phyloP scores from a whole-genome alignment of 1,140 invertebrate species.

The Cydia fagiglandana region DNA sequence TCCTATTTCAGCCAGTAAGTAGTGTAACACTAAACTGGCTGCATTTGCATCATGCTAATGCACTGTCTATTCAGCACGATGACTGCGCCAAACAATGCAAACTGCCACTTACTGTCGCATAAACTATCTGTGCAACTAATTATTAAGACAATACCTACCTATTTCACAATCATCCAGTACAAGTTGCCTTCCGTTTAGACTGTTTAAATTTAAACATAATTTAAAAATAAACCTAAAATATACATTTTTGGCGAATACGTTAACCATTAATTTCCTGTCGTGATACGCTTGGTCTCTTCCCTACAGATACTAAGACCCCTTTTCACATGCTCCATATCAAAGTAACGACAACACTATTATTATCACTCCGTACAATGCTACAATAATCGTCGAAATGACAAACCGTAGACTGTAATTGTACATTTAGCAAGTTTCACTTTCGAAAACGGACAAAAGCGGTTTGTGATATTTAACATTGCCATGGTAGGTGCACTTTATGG shows the following conservation, averaged over 20 bases:
- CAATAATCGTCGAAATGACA: constrained; percentile 31
- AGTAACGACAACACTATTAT: constrained; percentile 27
- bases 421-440: constrained; percentile 58
- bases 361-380: constrained; percentile 24
- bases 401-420: constrained; percentile 46
- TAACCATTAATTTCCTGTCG: background rate
- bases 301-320: constrained; percentile 17
- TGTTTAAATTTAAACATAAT: constrained; percentile 29
- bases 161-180: background rate
- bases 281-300: constrained; percentile 24
- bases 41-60: constrained; percentile 12
- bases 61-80: constrained; percentile 5
- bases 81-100: constrained; percentile 35
- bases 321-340: constrained; percentile 22
- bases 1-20: background rate
- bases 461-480: constrained; percentile 12
- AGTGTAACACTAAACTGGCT: constrained; percentile 28
- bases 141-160: constrained; percentile 33
- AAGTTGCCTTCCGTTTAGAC: constrained; percentile 3
- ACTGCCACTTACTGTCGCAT: constrained; percentile 36
- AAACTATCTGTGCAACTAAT: constrained; percentile 31
- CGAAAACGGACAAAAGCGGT: constrained; percentile 44
- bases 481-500: background rate
- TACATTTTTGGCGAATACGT: background rate
- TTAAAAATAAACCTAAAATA: background rate